A percentile compares a stretch with the other conserved stretches of the same genome.
These are phyloP conservation scores for Acholoe squamosa DNA, from an alignment of 2,888 invertebrate genomes.

Conservation along the genomic window DNA sequence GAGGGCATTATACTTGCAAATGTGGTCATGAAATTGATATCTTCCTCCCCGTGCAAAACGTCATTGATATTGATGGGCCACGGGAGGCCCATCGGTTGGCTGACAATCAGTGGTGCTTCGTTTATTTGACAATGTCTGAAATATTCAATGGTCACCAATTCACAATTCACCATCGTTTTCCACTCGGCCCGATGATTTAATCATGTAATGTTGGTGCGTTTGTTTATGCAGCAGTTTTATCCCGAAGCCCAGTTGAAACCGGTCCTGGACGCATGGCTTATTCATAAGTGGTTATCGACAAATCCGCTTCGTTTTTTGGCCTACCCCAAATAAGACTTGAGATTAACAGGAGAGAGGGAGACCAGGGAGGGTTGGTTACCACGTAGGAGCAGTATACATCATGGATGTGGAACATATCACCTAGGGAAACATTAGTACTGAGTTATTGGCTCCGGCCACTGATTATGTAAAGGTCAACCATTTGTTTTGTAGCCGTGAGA, in stretches of 20 bases:
- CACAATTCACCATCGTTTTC: not conserved
- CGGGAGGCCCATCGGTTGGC: not conserved
- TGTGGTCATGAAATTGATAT: slow-evolving; percentile 1
- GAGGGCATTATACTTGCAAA: slow-evolving; percentile 35
- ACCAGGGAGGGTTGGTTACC: not conserved
- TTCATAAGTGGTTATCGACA: not conserved
- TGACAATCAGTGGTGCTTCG: not conserved
- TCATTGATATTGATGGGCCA: slow-evolving; percentile 39
- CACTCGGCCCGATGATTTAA: not conserved
- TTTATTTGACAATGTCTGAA: slow-evolving; percentile 6
- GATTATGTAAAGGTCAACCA: not conserved
- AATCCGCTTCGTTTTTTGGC: not conserved
- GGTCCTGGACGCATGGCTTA: not conserved
- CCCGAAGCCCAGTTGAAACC: not conserved
- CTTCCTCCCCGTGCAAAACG: not conserved
- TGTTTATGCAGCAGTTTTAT: slow-evolving; percentile 25
- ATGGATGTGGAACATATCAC: not conserved
- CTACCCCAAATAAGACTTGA: too few relatives aligned
- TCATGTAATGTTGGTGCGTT: not conserved
- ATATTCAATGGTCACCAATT: not conserved
- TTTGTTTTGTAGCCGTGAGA: not conserved
- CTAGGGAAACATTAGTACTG: not conserved
- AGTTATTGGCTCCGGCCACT: slow-evolving; percentile 5
- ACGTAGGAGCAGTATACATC: not conserved
- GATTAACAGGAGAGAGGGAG: not conserved